Evolutionary conservation across 2,888 invertebrate species (phyloP), one percentile per base, ranked within the genome.

Genomic region (Sarcophaga carnaria): DNA sequence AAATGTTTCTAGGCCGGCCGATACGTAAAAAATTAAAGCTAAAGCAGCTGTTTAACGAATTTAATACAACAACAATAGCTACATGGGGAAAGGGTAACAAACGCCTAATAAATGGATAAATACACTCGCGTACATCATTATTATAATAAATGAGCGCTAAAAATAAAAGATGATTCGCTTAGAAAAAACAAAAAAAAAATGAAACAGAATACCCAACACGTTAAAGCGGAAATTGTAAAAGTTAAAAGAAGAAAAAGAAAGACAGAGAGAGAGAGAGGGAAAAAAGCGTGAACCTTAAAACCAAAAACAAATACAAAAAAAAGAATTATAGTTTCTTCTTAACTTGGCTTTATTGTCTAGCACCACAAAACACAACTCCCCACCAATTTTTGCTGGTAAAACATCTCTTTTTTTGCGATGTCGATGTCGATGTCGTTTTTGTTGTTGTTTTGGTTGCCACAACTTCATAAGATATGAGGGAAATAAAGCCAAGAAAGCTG

Each of bases 231-330:
- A 85, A 88, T 78, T 83, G 88, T 83, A 79, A 76, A 54, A 54
- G 54, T 54, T 54, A 54, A 14, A 54, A 54, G 17, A 17, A 54
- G 17, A 14, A 54, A 69, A 60, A 71, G 62, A 71, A 25, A 67
- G 66, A 75, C 75, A 37, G 37, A 37, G 14, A 64, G 69, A 71
- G 22, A 82, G n/a, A 37, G n/a, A n/a, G 63, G 67, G 64, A 69
- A 66, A 77, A 64, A 76, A 87, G 83, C 84, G 72, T 85, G 88
- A 88, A 88, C 86, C 85, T 82, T 83, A 87, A 88, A 81, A 75
- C 54, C 12, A 54, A 54, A 54, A 54, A 49, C 3, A 49, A 49
- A 49, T 37, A 6, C 49, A 49, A 54, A 14, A 17, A 17, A 14
- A 54, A 54, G 17, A 54, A 54, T 54, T 14, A 14, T 10, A 14